phyloP scores from a whole-genome alignment of 2,797 vertebrate species.

The Carapus acus region DNA sequence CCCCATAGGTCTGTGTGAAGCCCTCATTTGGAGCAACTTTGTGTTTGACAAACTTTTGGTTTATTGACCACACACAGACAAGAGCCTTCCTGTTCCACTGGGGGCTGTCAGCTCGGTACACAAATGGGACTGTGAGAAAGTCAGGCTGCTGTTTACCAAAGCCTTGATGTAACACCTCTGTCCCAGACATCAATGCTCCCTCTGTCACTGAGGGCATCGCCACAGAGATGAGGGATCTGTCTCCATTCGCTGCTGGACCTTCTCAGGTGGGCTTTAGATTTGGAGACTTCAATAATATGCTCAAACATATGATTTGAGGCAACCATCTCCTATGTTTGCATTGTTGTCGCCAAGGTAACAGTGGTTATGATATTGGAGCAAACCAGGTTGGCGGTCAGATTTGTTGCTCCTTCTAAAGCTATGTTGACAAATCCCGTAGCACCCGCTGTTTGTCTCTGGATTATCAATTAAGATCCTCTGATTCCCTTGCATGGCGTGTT shows the following conservation, averaged over 20 bases:
- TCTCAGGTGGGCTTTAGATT: constrained; percentile 32
- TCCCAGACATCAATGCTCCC: constrained; percentile 69
- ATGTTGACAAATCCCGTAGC: too few relatives aligned
- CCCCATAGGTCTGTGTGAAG: constrained; percentile 47
- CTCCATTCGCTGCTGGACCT: constrained; percentile 17
- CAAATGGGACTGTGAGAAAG: constrained; percentile 72
- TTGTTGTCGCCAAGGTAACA: not conserved
- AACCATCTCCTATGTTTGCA: not conserved
- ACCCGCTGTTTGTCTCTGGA: too few relatives aligned
- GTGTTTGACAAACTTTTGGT: constrained; percentile 75
- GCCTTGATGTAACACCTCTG: constrained; percentile 71
- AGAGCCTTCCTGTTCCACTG: constrained; percentile 69
- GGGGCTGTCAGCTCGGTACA: constrained; percentile 64
- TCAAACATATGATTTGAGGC: too few relatives aligned
- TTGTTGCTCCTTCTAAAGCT: too few relatives aligned
- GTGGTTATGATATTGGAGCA: too few relatives aligned
- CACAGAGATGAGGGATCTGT: constrained; percentile 55
- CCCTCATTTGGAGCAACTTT: constrained; percentile 67
- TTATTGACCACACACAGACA: constrained; percentile 76
- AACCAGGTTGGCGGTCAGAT: too few relatives aligned
- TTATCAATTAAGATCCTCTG: too few relatives aligned
- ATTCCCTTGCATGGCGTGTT: too few relatives aligned
- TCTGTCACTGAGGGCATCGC: constrained; percentile 64
- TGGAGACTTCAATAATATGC: constrained; percentile 20
- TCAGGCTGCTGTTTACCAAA: constrained; percentile 68